Percentiles rank a stretch among this genome's conserved stretches.
Conservation (phyloP, 2,888 invertebrate species). For the Neoscelio sp. region DNA sequence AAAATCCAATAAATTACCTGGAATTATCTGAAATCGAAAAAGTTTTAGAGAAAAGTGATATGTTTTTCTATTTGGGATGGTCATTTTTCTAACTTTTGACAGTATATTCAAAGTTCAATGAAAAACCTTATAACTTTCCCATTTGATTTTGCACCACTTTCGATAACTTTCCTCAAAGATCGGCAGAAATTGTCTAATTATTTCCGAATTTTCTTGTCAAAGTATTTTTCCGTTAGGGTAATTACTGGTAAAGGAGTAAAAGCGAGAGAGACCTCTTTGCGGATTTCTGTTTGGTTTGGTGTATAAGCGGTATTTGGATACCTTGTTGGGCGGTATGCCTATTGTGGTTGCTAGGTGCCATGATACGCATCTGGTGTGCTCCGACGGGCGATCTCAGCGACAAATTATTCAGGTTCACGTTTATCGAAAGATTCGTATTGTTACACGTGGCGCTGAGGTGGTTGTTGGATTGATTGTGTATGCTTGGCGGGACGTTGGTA, state of each 20-base stretch:
- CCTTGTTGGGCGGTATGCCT: slow-evolving; percentile 83
- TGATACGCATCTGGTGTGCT: slow-evolving; percentile 82
- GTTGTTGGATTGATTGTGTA: slow-evolving; percentile 76
- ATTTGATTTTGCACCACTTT: too few relatives aligned
- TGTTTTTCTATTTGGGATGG: too few relatives aligned
- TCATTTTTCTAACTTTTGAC: too few relatives aligned
- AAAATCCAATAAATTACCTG: too few relatives aligned
- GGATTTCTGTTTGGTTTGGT: slow-evolving; percentile 81
- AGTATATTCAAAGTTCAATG: too few relatives aligned
- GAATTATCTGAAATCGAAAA: too few relatives aligned
- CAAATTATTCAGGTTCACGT: slow-evolving; percentile 83
- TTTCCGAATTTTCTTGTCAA: too few relatives aligned
- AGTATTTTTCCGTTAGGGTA: too few relatives aligned
- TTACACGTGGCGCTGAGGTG: slow-evolving; percentile 77
- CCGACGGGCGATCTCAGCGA: slow-evolving; percentile 82
- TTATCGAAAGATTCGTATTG: slow-evolving; percentile 83
- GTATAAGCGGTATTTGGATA: slow-evolving; percentile 82
- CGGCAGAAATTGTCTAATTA: too few relatives aligned
- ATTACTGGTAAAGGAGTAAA: slow-evolving; percentile 67
- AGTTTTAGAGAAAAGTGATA: too few relatives aligned
- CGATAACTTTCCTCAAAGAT: too few relatives aligned
- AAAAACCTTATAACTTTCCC: too few relatives aligned
- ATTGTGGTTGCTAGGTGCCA: slow-evolving; percentile 83
- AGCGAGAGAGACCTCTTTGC: slow-evolving; percentile 74
- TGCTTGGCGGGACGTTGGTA: slow-evolving; percentile 83